Evolutionary conservation across 2,888 invertebrate genomes (phyloP), one percentile per base, ranked within the genome.

Genomic region (Eupithecia tripunctaria): DNA sequence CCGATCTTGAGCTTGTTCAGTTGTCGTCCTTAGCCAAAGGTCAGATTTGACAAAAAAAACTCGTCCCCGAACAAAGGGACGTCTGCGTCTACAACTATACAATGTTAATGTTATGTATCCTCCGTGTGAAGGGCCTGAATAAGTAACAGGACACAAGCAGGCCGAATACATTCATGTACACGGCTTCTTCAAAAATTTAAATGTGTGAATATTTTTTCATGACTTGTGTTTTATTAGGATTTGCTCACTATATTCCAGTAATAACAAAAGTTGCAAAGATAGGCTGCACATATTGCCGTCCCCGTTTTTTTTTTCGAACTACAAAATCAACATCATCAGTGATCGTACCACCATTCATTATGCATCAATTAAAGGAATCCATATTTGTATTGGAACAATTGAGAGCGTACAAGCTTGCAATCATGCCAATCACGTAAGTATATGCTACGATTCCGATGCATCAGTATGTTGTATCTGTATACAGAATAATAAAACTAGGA

Each of bases 141-240:
- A 82, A 72, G 74, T 12, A 25, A 56, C 12, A 25, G 25, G 76
- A 75, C 79, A 77, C 82, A 69, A 82, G 82, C 84, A 80, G 87
- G 88, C 88, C 88, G 89, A 89, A 82, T 79, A 85, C 87, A 85
- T 29, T 18, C 8, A 12, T 82, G 83, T 80, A 81, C 82, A 79
- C 80, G 75, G 76, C 82, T 85, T 81, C 85, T 88, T 81, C 21
- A 10, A 32, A 87, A 18, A 89, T 89, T 89, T 88, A 87, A 87
- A 88, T 81, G 75, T 73, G 56, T 72, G 67, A 21, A 21, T 10
- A 10, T 21, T 2, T n/a, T 51, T 10, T 1, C 21, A 21, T 51
- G 10, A n/a, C 12, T n/a, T n/a, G 18, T 47, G 47, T n/a, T 47
- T 8, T 51, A 25, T 25, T 56, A 12, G 25, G 12, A 2, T 56